Percentiles rank a stretch among this genome's conserved stretches.
Evolutionary conservation across 1,140 invertebrate species (phyloP).

Genomic region (Diabrotica undecimpunctata): DNA sequence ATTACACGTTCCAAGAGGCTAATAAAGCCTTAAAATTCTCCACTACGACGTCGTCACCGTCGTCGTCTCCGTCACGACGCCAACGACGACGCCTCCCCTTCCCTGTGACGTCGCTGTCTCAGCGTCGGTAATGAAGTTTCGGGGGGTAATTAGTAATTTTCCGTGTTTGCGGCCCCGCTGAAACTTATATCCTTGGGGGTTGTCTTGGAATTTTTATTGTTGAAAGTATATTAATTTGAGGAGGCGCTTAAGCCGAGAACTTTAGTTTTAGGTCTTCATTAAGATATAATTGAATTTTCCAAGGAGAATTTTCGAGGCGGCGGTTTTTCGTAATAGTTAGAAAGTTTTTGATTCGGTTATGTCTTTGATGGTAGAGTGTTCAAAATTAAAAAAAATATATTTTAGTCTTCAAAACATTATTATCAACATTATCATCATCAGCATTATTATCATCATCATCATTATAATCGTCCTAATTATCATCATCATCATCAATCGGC

Average conservation of each 20-base stretch:
- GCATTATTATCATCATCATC: too few species aligned
- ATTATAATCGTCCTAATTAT: too few species aligned
- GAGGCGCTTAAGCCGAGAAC: not conserved
- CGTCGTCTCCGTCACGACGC: constrained; percentile 1
- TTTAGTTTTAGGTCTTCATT: constrained; percentile 1
- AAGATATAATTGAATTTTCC: not conserved
- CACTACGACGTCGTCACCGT: not conserved
- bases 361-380: too few species aligned
- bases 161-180: not conserved
- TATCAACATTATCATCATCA: too few species aligned
- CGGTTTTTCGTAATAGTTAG: too few species aligned
- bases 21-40: constrained; percentile 2
- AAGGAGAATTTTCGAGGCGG: too few species aligned
- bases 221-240: not conserved
- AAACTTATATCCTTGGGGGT: not conserved
- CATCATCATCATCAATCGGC: too few species aligned
- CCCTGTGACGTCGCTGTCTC: too few species aligned
- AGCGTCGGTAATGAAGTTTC: not conserved
- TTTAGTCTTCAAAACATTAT: too few species aligned
- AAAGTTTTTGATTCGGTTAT: too few species aligned
- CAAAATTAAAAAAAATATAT: too few species aligned
- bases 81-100: not conserved
- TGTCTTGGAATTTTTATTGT: not conserved
- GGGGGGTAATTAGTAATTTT: not conserved
- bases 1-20: constrained; percentile 1